phyloP scores from a whole-genome alignment of 2,888 invertebrate species.

The Criorhina ranunculi region DNA sequence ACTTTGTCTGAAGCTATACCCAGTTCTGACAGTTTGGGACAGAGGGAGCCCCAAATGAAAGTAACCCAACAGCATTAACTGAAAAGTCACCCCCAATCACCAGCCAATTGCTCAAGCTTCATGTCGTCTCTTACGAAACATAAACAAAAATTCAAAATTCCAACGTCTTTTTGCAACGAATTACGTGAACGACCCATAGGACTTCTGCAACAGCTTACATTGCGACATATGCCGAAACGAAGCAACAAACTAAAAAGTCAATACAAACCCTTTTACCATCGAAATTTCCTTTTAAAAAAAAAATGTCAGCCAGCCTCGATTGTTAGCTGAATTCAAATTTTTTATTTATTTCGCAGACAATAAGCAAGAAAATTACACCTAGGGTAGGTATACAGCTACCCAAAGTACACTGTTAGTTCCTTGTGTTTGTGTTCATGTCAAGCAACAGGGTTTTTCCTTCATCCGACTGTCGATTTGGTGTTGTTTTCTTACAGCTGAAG shows the following conservation, averaged over 20 bases:
- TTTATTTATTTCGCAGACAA: slow-evolving; percentile 18
- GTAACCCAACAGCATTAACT: no score
- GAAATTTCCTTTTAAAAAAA: slow-evolving; percentile 7
- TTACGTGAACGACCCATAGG: not conserved
- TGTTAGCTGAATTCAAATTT: slow-evolving; percentile 26
- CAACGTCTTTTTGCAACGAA: not conserved
- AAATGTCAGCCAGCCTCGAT: slow-evolving; percentile 23
- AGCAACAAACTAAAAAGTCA: slow-evolving; percentile 27
- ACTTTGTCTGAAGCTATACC: no score
- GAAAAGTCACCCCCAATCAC: no score
- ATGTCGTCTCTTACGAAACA: not conserved
- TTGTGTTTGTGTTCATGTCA: not conserved
- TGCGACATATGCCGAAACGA: slow-evolving; percentile 58
- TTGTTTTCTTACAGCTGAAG: not conserved
- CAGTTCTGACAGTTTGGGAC: no score
- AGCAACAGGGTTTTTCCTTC: slow-evolving; percentile 48
- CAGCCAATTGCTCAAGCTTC: not conserved
- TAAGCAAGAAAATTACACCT: slow-evolving; percentile 37
- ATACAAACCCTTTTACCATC: slow-evolving; percentile 45
- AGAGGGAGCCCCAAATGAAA: no score
- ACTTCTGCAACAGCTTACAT: not conserved
- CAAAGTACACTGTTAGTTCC: slow-evolving; percentile 15
- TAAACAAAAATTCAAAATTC: slow-evolving; percentile 3
- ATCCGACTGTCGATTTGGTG: not conserved
- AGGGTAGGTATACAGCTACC: slow-evolving; percentile 36